Evolutionary conservation across 2,797 vertebrate genomes (phyloP).

Genomic region (Ataeniobius toweri): DNA sequence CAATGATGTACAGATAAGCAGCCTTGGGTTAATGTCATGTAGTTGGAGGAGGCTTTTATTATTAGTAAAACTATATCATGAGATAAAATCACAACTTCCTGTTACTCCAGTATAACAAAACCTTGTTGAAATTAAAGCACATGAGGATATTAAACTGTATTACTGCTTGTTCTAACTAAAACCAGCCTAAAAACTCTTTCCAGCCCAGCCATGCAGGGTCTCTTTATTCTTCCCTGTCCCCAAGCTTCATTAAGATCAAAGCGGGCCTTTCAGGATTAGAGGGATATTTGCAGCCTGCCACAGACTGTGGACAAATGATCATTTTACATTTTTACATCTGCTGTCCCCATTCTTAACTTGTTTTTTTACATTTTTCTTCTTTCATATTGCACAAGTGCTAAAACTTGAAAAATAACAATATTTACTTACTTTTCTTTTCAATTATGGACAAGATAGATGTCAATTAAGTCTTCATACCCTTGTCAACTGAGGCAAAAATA

Average conservation of each 20-base stretch:
- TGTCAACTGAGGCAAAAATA: neutral
- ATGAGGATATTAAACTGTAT: neutral
- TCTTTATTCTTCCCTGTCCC: slow-evolving; percentile 42
- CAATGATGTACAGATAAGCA: neutral
- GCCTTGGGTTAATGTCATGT: neutral
- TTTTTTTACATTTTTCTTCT: neutral
- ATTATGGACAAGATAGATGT: neutral
- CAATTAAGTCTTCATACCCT: neutral
- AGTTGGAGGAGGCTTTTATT: neutral
- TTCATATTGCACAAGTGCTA: slow-evolving; percentile 9
- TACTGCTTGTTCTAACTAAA: neutral
- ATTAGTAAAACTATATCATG: neutral
- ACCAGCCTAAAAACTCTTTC: neutral
- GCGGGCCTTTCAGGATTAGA: slow-evolving; percentile 53
- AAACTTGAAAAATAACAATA: neutral
- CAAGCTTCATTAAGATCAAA: slow-evolving; percentile 56
- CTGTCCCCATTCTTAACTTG: neutral
- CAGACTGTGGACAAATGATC: slow-evolving; percentile 52
- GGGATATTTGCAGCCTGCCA: slow-evolving; percentile 46
- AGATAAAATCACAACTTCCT: no score
- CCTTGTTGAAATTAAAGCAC: neutral
- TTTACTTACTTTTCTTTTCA: neutral
- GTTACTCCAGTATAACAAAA: neutral
- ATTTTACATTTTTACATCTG: slow-evolving; percentile 41
- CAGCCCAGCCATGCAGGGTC: slow-evolving; percentile 15